Evolutionary conservation across 2,888 invertebrate species (phyloP), one percentile per base, ranked within the genome.

Genomic region (Blastobasis lacticolella): DNA sequence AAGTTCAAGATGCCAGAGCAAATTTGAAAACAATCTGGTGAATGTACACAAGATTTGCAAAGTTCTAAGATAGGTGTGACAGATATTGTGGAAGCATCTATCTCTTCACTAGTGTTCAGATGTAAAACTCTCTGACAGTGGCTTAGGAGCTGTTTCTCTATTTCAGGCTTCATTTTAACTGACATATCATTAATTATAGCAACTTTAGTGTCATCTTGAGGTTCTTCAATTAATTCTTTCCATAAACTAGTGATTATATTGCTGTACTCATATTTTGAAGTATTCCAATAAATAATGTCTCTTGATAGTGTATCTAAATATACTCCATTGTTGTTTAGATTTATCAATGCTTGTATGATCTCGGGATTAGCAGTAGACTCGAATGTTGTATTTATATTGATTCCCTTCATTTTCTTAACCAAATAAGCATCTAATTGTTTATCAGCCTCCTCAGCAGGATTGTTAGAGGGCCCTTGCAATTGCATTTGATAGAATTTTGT

Each of bases 21-120:
- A 46, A 84, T 78, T 66, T 86, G 83, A 55, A 83, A 88, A 55
- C 83, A 82, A 47, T 66, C 60, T 0, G 73, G 44, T 6, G 84
- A 85, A 38, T 58, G 51, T n/a, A 74, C 60, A 60, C 79, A 75
- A 49, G 63, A 73, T 47, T 65, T 63, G 2, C 76, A 38, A 42
- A 87, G 51, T 10, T 68, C 63, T 7, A 54, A 55, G 2, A 80
- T 52, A 10, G 59, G 46, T 23, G 51, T 41, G 46, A 73, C 57
- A n/a, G 52, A 51, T 6, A 38, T 43, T 43, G 80, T 65, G 38
- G 72, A 41, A 7, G 57, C 53, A 10, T 67, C 58, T 10, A 72
- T 38, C 56, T 73, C 58, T 38, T 53, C 38, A 10, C 61, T 57
- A 10, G 51, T 54, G 41, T 66, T 60, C 10, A 54, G 23, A 23